Evolutionary conservation across 2,888 invertebrate species (phyloP), one percentile per base, ranked within the genome.

Genomic region (Thumatha senex): DNA sequence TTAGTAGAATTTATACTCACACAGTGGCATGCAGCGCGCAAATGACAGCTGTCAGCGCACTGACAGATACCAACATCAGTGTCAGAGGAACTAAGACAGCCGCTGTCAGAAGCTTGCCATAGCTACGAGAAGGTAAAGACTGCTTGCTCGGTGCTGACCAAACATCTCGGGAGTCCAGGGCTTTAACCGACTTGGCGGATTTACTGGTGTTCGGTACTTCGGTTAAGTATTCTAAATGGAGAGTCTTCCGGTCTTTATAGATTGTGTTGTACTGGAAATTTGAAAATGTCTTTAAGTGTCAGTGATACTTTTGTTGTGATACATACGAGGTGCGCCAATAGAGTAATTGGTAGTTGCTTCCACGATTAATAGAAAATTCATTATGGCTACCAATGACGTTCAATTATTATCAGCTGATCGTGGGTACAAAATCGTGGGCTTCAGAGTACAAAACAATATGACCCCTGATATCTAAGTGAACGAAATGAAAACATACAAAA

Each of bases 1-100:
- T n/a, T n/a, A n/a, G n/a, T n/a, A 24, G 18, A 4, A 24, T 24
- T 24, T 36, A 11, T 43, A 63, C 62, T 64, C 48, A 67, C 67
- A 68, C 67, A n/a, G 62, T 51, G 34, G 65, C 65, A 29, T 67
- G 61, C 13, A 63, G 94, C 62, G 96, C 94, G 79, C 96, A 96
- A 10, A 96, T 86, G 0, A 95, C 93, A 1, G 95, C 93, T 0
- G 96, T 95, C 1, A 96, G 78, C 7, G 95, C 89, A 2, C 94
- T 92, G 1, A 94, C 92, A 1, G 96, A 83, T 13, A 96, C 75
- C 40, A 96, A 81, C 74, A 96, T 89, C 40, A 96, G 86, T 48
- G 94, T 78, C 58, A 95, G 88, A 0, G 96, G 96, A 11, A 95
- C 92, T 10, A 95, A 92, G 51, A 96, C 93, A 0, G 96, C 94